A percentile compares a stretch with the other conserved stretches of the same genome.
These are phyloP conservation scores for Cassiopea xamachana DNA, from an alignment of 30 jellyfish, hydroid and myxozoan genomes.

Conservation along the genomic window DNA sequence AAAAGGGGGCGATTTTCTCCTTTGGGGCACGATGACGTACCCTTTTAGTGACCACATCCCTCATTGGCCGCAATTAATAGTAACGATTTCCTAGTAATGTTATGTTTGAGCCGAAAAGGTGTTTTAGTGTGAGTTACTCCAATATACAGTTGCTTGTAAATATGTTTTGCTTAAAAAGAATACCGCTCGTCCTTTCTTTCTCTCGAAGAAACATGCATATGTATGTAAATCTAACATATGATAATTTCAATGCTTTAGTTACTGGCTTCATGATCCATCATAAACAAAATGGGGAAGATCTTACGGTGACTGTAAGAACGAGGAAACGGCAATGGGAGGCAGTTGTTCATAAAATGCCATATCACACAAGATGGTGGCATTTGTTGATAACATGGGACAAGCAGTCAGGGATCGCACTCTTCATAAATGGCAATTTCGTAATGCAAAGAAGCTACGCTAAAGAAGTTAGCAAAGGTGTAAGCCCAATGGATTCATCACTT, in stretches of 20 bases:
- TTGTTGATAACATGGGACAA: constrained; percentile 81
- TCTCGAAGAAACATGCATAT: no score
- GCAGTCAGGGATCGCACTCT: constrained; percentile 69
- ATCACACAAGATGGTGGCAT: constrained; percentile 78
- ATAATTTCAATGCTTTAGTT: constrained; percentile 17
- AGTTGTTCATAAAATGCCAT: constrained; percentile 63
- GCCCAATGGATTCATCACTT: not conserved
- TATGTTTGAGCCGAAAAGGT: no score
- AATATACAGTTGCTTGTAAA: no score
- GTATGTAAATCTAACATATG: no score
- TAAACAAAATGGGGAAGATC: constrained; percentile 20
- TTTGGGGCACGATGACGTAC: no score
- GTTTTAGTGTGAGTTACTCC: no score
- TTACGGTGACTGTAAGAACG: constrained; percentile 63
- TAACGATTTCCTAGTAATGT: no score
- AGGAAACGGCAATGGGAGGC: constrained; percentile 59
- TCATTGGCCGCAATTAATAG: no score
- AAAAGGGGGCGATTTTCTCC: no score
- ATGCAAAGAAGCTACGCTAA: constrained; percentile 36
- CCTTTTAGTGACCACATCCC: no score
- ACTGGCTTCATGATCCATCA: constrained; percentile 80
- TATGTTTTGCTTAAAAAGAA: no score
- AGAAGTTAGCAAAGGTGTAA: not conserved
- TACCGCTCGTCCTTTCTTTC: no score
- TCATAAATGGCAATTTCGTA: constrained; percentile 64